phyloP scores from a whole-genome alignment of 2,113 vertebrate species.

The Salvelinus sp. region DNA sequence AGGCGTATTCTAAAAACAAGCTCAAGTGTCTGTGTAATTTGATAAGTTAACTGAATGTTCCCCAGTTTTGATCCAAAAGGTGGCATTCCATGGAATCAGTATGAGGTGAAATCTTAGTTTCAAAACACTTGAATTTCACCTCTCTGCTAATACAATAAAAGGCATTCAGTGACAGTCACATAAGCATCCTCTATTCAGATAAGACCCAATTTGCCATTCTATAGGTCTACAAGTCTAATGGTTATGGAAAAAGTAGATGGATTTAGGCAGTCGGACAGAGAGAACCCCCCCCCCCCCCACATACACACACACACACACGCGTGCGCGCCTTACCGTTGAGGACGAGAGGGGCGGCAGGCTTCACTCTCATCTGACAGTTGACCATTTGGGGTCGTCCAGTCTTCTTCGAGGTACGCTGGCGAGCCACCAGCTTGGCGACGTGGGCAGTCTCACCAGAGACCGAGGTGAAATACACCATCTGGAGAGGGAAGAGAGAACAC shows the following conservation, averaged over 20 bases:
- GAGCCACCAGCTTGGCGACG: constrained; percentile 85
- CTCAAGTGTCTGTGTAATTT: neutral
- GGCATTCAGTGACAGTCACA: too few relatives aligned
- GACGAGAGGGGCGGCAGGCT: constrained; percentile 77
- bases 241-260: too few relatives aligned
- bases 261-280: too few relatives aligned
- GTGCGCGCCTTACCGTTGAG: constrained; percentile 77
- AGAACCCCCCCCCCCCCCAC: neutral
- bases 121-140: too few relatives aligned
- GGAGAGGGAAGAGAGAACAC: neutral
- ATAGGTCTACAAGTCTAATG: too few relatives aligned
- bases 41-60: constrained; percentile 5
- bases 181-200: too few relatives aligned
- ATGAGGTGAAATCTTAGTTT: neutral
- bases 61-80: neutral
- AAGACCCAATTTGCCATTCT: too few relatives aligned
- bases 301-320: neutral
- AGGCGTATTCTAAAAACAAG: neutral
- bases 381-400: constrained; percentile 80
- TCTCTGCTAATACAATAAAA: too few relatives aligned
- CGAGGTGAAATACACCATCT: constrained; percentile 82
- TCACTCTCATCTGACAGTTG: constrained; percentile 93
- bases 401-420: constrained; percentile 87
- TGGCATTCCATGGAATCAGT: constrained; percentile 8
- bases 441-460: constrained; percentile 75